A percentile compares a stretch with the other conserved stretches of the same genome.
Evolutionary conservation across 2,888 invertebrate species (phyloP).

Genomic region (Parnassius apollo): DNA sequence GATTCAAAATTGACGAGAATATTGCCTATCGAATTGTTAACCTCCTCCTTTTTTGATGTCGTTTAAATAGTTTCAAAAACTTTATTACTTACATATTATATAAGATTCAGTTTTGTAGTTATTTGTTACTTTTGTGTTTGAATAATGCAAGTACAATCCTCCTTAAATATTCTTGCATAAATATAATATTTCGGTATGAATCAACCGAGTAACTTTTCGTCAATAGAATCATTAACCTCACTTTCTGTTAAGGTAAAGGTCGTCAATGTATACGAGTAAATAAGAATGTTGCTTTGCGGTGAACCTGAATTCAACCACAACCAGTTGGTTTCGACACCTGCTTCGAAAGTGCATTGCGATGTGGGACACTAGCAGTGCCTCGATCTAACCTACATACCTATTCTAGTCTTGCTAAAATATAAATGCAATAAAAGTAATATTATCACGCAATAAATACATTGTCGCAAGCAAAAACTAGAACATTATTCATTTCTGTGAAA

Average conservation of each 20-base stretch:
- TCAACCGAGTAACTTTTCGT: too few relatives aligned
- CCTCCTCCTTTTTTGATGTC: too few relatives aligned
- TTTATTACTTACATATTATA: too few relatives aligned
- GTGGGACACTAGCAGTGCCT: constrained; percentile 37
- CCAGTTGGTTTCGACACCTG: constrained; percentile 48
- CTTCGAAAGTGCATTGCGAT: constrained; percentile 46
- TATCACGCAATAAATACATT: constrained; percentile 4
- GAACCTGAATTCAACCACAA: constrained; percentile 39
- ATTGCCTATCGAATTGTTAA: too few relatives aligned
- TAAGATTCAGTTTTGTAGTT: too few relatives aligned
- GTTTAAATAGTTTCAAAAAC: too few relatives aligned
- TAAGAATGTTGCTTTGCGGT: constrained; percentile 38
- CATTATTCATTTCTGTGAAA: background rate
- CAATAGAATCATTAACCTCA: background rate
- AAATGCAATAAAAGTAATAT: constrained; percentile 7
- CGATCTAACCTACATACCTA: constrained; percentile 21
- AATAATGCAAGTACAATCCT: too few relatives aligned
- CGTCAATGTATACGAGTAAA: constrained; percentile 1
- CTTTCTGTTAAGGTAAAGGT: constrained; percentile 13
- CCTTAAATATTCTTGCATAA: too few relatives aligned
- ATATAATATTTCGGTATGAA: too few relatives aligned
- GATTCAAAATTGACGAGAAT: too few relatives aligned
- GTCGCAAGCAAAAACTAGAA: background rate
- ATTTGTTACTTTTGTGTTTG: too few relatives aligned
- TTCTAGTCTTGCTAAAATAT: constrained; percentile 4